Evolutionary conservation across 2,113 vertebrate genomes (phyloP), one percentile per base, ranked within the genome.

Genomic region (Scortum barcoo): DNA sequence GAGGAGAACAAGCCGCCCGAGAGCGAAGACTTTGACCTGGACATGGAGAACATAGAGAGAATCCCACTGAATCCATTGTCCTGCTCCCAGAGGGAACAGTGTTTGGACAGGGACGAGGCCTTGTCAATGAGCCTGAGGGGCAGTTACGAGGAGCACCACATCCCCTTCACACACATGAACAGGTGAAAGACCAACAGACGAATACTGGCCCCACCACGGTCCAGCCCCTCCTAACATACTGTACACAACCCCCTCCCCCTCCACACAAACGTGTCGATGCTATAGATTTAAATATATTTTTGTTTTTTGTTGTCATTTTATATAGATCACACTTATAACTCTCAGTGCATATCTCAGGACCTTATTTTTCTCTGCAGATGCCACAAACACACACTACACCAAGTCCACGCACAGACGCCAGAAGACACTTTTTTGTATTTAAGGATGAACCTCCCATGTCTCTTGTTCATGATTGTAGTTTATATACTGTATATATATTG

Each of bases 1-100:
- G 97, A 98, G 86, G 98, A 99, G 90, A 99, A 99, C 96, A 98
- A 98, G 85, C 97, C 97, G 0, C 97, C 97, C 0, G 98, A 99
- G 74, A 95, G 86, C 0, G 98, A 99, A 81, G 98, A 99, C 86
- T 96, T 97, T 3, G 98, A 99, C 93, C 93, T 98, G 94, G 98
- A 99, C 95, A 95, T 98, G 14, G 98, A 99, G 84, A 98, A 99
- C 94, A 99, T 99, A 97, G 98, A 99, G 93, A 99, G 96, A 85
- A 97, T 99, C 84, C 98, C 98, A 1, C 95, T 99, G 16, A 97
- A 98, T 83, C 97, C 97, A 1, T 96, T 97, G n/a, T 97, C 96
- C 0, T 97, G 96, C 94, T 95, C 95, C 0, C 97, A 97, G 92
- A 93, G 96, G 86, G 97, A 98, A 72, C 96, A 96, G 80, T 92